Evolutionary conservation across 2,113 vertebrate species (phyloP), one percentile per base, ranked within the genome.

Genomic region (Hemiprocne comata): DNA sequence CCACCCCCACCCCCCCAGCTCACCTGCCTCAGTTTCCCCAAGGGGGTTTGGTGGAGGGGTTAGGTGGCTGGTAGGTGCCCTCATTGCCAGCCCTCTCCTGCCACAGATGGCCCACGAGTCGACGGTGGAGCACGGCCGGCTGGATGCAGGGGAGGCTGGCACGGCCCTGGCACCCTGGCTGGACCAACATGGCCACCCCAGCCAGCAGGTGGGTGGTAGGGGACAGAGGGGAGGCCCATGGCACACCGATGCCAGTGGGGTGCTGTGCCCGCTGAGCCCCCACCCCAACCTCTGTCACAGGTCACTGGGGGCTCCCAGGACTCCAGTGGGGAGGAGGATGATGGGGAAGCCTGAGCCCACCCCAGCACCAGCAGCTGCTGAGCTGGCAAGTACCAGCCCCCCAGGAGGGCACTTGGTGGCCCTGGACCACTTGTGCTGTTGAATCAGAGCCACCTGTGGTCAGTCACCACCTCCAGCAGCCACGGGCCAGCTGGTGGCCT

Each of bases 91-190:
- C 53, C 18, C 18, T n/a, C 7, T 64, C n/a, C 29, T 4, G 3
- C 66, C 0, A 0, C 81, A 99, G 99, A 98, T 99, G 98, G 98
- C 98, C 4, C 98, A 98, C 1, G 98, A 99, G 71, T 96, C 95
- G 0, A 96, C 88, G 0, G 91, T 96, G 91, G 97, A 98, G 20
- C 97, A 97, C 11, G 15, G 74, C 36, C 76, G 81, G 7, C 40
- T 62, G 20, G 98, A 98, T 1, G 12, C 77, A 0, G 76, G 70
- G 19, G 94, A 96, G 4, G 8, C 1, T 0, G 60, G 58, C 42
- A 25, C 23, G 1, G 51, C 65, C 11, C 42, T 79, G 38, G 84
- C 84, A 1, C 90, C 89, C 5, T 85, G 72, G 73, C 36, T 94
- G 69, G 73, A 55, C 46, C 55, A 4, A 46, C 69, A 42, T 0